Conservation (phyloP, 2,888 invertebrate species). For the Orchesella flavescens region DNA sequence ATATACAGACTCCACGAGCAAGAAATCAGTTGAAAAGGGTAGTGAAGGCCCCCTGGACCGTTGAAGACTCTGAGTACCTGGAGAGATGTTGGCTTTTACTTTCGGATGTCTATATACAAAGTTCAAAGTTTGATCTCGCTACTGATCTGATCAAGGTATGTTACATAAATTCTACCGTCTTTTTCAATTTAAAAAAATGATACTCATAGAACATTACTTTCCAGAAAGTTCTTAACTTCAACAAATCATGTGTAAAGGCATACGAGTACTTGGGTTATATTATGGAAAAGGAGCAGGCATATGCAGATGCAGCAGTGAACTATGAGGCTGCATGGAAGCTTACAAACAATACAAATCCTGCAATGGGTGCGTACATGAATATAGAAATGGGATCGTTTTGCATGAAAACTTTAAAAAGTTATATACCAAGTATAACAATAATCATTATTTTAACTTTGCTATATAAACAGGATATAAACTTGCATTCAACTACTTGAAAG, state of each 20-base stretch:
- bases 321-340: constrained; percentile 91
- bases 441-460: not conserved
- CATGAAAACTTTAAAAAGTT: too few relatives aligned
- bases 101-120: constrained; percentile 90
- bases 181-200: too few relatives aligned
- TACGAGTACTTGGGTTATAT: constrained; percentile 91
- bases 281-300: constrained; percentile 93
- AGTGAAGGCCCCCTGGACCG: constrained; percentile 89
- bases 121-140: constrained; percentile 89
- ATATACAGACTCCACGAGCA: constrained; percentile 86
- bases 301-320: constrained; percentile 86
- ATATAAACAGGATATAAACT: constrained; percentile 84
- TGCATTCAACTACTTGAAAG: constrained; percentile 92
- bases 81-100: constrained; percentile 95
- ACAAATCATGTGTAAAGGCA: constrained; percentile 91
- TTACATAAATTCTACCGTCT: too few relatives aligned
- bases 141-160: constrained; percentile 81
- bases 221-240: constrained; percentile 84
- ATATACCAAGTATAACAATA: too few relatives aligned
- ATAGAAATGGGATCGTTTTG: constrained; percentile 5
- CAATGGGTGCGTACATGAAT: constrained; percentile 78
- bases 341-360: constrained; percentile 86
- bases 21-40: constrained; percentile 93
- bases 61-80: constrained; percentile 95
- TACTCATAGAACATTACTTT: not conserved